phyloP scores from a whole-genome alignment of 53 echinoderm and acorn worm species.

The Echinometra lucunter region DNA sequence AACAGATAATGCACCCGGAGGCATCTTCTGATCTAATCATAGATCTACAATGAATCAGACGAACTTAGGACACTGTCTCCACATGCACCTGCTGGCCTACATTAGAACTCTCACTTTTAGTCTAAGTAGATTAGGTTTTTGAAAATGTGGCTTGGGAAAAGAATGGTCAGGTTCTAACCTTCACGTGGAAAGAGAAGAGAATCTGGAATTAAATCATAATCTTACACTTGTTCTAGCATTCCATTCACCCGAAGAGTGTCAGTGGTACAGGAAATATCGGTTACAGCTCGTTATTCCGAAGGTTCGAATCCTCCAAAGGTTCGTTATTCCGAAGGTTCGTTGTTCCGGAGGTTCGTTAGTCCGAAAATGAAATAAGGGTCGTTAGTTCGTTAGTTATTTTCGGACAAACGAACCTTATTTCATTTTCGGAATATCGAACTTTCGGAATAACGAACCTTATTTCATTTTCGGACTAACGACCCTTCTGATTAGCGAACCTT shows the following conservation, averaged over 20 bases:
- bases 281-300: too few relatives aligned
- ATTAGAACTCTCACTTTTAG: not conserved
- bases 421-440: too few relatives aligned
- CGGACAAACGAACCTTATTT: too few relatives aligned
- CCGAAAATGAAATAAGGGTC: too few relatives aligned
- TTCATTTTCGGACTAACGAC: too few relatives aligned
- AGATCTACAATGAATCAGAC: not conserved
- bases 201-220: not conserved
- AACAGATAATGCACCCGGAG: not conserved
- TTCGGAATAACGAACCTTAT: too few relatives aligned
- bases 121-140: not conserved
- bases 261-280: not conserved
- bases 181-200: not conserved
- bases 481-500: too few relatives aligned
- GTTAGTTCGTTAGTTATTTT: too few relatives aligned
- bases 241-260: not conserved
- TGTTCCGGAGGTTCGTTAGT: too few relatives aligned
- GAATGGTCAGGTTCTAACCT: not conserved
- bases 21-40: conserved; percentile 9
- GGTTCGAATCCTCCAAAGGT: too few relatives aligned
- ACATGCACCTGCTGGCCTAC: not conserved
- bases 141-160: not conserved
- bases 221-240: not conserved
- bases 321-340: too few relatives aligned
- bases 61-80: not conserved